A percentile compares a stretch with the other conserved stretches of the same genome.
Conservation (phyloP, 2,113 vertebrate genomes). For the Poeciliopsis retropinna region DNA sequence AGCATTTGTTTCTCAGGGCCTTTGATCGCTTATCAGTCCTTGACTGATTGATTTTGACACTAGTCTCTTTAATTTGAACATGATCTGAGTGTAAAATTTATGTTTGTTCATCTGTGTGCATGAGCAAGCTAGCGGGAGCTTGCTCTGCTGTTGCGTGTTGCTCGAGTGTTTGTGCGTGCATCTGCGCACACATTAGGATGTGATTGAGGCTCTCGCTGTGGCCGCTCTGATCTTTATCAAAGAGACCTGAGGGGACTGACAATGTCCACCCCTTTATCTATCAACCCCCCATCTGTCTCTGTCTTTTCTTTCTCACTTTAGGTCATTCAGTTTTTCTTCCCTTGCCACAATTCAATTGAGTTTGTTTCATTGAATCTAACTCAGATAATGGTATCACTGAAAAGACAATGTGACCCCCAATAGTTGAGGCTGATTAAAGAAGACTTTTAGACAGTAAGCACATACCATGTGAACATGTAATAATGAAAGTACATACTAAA, state of each 20-base stretch:
- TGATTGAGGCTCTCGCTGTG: slow-evolving; percentile 44
- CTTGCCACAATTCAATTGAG: slow-evolving; percentile 17
- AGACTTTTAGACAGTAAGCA: not conserved
- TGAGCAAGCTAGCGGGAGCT: not conserved
- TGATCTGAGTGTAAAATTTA: slow-evolving; percentile 57
- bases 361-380: slow-evolving; percentile 18
- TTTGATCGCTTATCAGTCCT: slow-evolving; percentile 47
- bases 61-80: slow-evolving; percentile 48
- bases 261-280: slow-evolving; percentile 54
- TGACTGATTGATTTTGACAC: slow-evolving; percentile 59
- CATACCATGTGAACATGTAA: not conserved
- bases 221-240: slow-evolving; percentile 67
- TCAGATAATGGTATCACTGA: slow-evolving; percentile 17
- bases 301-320: slow-evolving; percentile 19
- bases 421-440: not conserved
- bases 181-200: not conserved
- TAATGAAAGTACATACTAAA: not conserved
- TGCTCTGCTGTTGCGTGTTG: slow-evolving; percentile 8
- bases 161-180: not conserved
- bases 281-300: slow-evolving; percentile 41
- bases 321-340: slow-evolving; percentile 16
- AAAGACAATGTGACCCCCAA: slow-evolving; percentile 32
- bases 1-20: slow-evolving; percentile 36
- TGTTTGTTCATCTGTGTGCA: not conserved
- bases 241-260: slow-evolving; percentile 63